Percentiles rank a stretch among this genome's conserved stretches.
These are phyloP conservation scores for Silurus asotus DNA, from an alignment of 2,113 vertebrate genomes.

Conservation along the genomic window DNA sequence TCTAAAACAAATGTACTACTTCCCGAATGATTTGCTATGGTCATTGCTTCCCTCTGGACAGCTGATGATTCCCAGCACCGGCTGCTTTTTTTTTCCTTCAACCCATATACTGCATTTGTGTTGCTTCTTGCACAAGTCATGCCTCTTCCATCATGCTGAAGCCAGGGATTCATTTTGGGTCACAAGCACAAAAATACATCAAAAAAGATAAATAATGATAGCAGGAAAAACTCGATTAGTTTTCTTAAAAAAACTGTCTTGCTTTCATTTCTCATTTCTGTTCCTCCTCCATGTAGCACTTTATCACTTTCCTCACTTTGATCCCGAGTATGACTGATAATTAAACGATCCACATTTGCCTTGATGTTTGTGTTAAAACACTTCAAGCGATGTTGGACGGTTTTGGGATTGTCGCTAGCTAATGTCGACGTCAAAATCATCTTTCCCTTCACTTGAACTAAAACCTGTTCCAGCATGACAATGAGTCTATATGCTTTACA, in stretches of 20 bases:
- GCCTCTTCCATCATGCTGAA: conserved; percentile 5
- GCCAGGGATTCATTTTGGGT: neutral
- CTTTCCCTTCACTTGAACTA: too few species aligned
- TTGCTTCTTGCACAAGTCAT: neutral
- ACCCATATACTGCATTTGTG: neutral
- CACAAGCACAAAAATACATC: neutral
- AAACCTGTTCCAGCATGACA: too few species aligned
- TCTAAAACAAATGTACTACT: neutral
- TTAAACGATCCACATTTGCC: neutral
- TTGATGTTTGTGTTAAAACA: neutral
- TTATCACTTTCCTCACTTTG: too few species aligned
- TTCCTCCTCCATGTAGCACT: too few species aligned
- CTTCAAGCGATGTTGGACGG: neutral
- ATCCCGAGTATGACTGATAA: neutral
- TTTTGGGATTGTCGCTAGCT: neutral
- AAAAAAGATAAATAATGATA: neutral
- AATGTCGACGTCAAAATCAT: neutral
- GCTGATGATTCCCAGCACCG: neutral
- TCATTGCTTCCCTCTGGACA: neutral
- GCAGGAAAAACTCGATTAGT: neutral
- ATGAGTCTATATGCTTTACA: too few species aligned
- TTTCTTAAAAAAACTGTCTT: neutral
- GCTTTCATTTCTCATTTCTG: neutral
- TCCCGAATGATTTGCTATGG: neutral
- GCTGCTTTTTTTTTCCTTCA: neutral